Evolutionary conservation across 1,140 invertebrate species (phyloP).

Genomic region (Maconellicoccus hirsutus): DNA sequence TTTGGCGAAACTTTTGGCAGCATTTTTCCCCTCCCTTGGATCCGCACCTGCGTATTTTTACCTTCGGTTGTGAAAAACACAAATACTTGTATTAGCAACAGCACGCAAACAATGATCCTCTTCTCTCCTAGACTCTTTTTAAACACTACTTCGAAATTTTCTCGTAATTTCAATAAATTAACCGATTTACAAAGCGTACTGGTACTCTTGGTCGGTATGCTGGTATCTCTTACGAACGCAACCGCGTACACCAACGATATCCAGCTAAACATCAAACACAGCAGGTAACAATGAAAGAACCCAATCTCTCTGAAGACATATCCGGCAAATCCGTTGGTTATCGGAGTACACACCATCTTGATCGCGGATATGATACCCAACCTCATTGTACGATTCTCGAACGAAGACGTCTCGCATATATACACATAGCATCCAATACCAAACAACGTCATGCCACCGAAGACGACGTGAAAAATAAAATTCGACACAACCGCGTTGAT

Average conservation of each 20-base stretch:
- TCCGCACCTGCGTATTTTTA: too few species aligned
- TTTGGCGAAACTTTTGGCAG: too few species aligned
- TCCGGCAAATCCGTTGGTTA: background rate
- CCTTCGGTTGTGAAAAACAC: background rate
- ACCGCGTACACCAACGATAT: background rate
- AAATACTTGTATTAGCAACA: conserved; percentile 27
- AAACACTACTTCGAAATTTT: background rate
- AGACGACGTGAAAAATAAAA: conserved; percentile 33
- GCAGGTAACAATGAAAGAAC: background rate
- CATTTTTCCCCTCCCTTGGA: too few species aligned
- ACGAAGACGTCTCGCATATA: conserved; percentile 6
- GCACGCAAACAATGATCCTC: background rate
- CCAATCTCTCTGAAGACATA: background rate
- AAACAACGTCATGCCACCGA: conserved; percentile 24
- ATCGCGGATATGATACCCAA: background rate
- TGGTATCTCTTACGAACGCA: background rate
- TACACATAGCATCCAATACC: conserved; percentile 25
- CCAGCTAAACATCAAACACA: background rate
- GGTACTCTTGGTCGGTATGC: background rate
- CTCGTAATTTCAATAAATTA: background rate
- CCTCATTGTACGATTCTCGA: background rate
- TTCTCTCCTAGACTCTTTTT: background rate
- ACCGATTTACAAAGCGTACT: background rate
- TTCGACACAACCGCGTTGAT: conserved; percentile 32
- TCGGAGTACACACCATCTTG: background rate